Conservation (phyloP, 2,888 invertebrate genomes). For the Sarcophaga rosellei region DNA sequence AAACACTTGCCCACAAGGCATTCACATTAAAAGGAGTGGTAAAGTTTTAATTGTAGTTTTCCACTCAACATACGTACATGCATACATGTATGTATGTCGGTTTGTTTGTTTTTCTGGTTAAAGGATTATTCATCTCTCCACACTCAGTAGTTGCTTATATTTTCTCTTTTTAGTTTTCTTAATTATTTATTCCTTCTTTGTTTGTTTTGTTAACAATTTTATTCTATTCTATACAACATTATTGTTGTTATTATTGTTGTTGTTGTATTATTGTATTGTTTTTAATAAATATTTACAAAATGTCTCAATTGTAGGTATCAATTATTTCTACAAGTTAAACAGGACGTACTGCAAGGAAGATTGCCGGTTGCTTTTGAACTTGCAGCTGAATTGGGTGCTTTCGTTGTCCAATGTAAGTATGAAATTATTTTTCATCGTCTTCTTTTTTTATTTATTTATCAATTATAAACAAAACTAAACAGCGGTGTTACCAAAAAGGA, state of each 20-base stretch:
- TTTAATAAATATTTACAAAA: constrained; percentile 48
- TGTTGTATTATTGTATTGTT: not conserved
- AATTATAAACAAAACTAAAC: too few species aligned
- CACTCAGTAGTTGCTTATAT: not conserved
- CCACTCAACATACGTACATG: not conserved
- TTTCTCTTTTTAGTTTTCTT: constrained; percentile 15
- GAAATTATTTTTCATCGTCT: not conserved
- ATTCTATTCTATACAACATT: not conserved
- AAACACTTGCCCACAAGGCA: not conserved
- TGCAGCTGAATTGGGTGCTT: constrained; percentile 95
- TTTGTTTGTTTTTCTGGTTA: not conserved
- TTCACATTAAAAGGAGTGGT: not conserved
- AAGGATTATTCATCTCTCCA: too few species aligned
- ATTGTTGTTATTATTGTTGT: too few species aligned
- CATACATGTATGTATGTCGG: not conserved
- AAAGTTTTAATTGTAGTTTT: constrained; percentile 19
- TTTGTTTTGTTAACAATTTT: not conserved
- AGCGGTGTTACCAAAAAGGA: too few species aligned
- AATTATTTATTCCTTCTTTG: constrained; percentile 1
- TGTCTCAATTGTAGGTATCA: constrained; percentile 88
- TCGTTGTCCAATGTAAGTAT: constrained; percentile 96
- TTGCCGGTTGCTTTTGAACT: constrained; percentile 95
- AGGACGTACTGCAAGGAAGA: constrained; percentile 96
- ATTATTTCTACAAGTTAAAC: constrained; percentile 97
- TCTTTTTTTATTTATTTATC: too few species aligned